A percentile compares a stretch with the other conserved stretches of the same genome.
Evolutionary conservation across 2,113 vertebrate genomes (phyloP).

Genomic region (Canis aureus): DNA sequence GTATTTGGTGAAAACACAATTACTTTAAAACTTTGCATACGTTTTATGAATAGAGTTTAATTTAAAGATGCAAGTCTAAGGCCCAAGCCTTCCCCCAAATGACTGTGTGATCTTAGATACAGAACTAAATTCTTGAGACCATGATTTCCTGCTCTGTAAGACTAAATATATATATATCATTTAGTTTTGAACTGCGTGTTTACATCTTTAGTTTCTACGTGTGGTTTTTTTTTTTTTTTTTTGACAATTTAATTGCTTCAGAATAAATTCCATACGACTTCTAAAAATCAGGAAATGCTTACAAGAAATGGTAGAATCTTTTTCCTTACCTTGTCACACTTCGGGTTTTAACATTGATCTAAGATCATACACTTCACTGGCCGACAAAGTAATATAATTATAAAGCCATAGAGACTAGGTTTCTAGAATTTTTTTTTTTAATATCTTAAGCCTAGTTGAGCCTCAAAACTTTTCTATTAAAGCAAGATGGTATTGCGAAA

Average conservation of each 20-base stretch:
- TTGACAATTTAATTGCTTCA: constrained; percentile 30
- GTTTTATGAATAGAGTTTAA: background rate
- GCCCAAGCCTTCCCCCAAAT: background rate
- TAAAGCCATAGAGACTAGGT: background rate
- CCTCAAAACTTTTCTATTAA: background rate
- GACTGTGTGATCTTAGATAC: background rate
- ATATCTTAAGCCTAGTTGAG: background rate
- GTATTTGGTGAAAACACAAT: background rate
- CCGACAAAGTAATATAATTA: constrained; percentile 28
- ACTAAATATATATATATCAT: background rate
- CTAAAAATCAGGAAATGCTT: background rate
- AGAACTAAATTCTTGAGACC: background rate
- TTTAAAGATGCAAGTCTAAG: background rate
- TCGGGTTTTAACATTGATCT: background rate
- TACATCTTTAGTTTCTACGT: background rate
- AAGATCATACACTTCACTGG: background rate
- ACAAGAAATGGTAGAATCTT: background rate
- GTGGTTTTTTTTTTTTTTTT: background rate
- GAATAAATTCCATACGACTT: background rate
- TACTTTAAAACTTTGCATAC: background rate
- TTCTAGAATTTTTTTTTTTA: background rate
- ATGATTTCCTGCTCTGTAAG: background rate
- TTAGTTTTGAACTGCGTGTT: constrained; percentile 2
- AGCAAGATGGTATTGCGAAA: background rate
- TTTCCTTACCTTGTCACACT: constrained; percentile 7